A percentile compares a stretch with the other conserved stretches of the same genome.
These are phyloP conservation scores for Megalurothrips usitatus DNA, from an alignment of 2,888 invertebrate species.

Conservation along the genomic window DNA sequence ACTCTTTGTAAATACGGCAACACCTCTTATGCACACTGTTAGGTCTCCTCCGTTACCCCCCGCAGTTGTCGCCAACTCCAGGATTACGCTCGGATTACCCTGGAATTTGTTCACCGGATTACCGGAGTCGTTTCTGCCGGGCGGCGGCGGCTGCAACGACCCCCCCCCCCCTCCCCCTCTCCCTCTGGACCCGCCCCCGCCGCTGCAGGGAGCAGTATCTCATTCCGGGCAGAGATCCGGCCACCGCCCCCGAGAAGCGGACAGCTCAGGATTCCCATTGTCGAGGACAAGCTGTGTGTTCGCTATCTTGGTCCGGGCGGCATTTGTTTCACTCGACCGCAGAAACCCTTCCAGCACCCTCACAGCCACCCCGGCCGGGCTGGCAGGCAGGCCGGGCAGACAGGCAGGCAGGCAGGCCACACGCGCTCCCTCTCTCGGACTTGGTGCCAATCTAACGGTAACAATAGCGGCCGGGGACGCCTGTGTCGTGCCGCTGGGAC, in stretches of 20 bases:
- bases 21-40: too few species aligned
- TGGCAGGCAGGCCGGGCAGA: not conserved
- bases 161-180: too few species aligned
- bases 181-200: too few species aligned
- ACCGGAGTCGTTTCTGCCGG: too few species aligned
- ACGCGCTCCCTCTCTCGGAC: too few species aligned
- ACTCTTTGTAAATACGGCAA: too few species aligned
- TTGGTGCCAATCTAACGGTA: not conserved
- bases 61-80: too few species aligned
- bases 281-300: conserved; percentile 6
- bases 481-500: too few species aligned
- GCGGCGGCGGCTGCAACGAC: too few species aligned
- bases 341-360: not conserved
- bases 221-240: conserved; percentile 2
- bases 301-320: conserved; percentile 2
- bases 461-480: not conserved
- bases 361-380: not conserved
- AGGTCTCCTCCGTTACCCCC: too few species aligned
- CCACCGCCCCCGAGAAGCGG: not conserved
- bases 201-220: not conserved
- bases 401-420: not conserved
- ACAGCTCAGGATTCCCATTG: conserved; percentile 18
- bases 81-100: too few species aligned
- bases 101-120: too few species aligned
- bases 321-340: conserved; percentile 24